phyloP scores from a whole-genome alignment of 2,797 vertebrate genomes.

The Scyliorhinus canicula region DNA sequence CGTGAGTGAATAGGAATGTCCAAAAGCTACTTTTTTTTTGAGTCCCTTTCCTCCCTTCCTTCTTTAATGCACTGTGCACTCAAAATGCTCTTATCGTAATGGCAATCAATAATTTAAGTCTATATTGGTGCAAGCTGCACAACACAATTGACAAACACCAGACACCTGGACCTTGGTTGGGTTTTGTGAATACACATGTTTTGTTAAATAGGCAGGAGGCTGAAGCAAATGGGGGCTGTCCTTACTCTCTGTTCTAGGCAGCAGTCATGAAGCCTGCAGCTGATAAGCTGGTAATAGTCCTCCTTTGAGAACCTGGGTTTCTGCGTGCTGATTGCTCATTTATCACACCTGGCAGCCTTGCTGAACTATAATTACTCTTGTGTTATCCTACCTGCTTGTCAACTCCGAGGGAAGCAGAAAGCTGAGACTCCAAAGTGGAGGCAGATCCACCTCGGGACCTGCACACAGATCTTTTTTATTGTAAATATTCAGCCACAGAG shows the following conservation, averaged over 20 bases:
- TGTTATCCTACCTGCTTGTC: conserved; percentile 95
- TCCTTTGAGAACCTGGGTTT: conserved; percentile 93
- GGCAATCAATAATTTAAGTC: conserved; percentile 33
- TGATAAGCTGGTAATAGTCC: conserved; percentile 99
- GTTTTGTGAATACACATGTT: conserved; percentile 33
- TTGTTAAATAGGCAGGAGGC: conserved; percentile 50
- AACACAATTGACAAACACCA: conserved; percentile 28
- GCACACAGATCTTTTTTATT: not conserved
- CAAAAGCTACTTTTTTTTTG: conserved; percentile 51
- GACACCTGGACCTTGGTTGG: conserved; percentile 35
- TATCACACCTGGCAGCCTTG: conserved; percentile 99
- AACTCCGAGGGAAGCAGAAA: conserved; percentile 78
- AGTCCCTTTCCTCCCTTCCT: conserved; percentile 45
- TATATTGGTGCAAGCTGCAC: conserved; percentile 26
- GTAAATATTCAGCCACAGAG: conserved; percentile 2
- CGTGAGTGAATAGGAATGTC: not conserved
- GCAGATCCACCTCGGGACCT: conserved; percentile 15
- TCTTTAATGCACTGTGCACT: conserved; percentile 41
- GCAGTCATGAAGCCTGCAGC: conserved; percentile 70
- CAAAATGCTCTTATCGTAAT: conserved; percentile 23
- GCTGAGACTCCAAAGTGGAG: conserved; percentile 42
- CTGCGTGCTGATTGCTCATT: conserved; percentile 98
- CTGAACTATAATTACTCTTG: conserved; percentile 99
- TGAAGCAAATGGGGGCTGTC: conserved; percentile 69
- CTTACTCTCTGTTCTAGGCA: conserved; percentile 63